A percentile compares a stretch with the other conserved stretches of the same genome.
These are phyloP conservation scores for Sebastes nivosus DNA, from an alignment of 2,797 vertebrate species.

Conservation along the genomic window DNA sequence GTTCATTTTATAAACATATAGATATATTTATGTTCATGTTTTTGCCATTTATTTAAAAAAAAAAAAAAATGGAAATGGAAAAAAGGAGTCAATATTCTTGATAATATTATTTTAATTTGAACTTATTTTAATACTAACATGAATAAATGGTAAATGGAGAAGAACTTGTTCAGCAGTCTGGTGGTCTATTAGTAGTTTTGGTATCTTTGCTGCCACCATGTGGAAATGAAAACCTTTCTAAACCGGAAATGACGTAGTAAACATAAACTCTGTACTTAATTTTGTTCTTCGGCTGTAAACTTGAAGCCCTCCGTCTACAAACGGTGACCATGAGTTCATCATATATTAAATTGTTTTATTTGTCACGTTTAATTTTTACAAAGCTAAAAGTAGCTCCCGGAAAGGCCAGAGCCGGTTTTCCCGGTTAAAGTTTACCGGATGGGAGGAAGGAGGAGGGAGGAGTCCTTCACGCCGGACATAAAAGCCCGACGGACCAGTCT, in stretches of 20 bases:
- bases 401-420: neutral
- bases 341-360: fast-evolving
- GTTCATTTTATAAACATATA: neutral
- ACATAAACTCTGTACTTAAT: neutral
- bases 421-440: neutral
- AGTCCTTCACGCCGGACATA: slow-evolving; percentile 36
- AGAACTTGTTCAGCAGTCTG: no score
- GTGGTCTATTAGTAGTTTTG: neutral
- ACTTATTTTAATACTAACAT: neutral
- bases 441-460: slow-evolving; percentile 72
- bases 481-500: neutral
- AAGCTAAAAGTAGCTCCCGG: fast-evolving
- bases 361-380: fast-evolving
- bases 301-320: fast-evolving
- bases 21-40: neutral
- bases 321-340: fast-evolving
- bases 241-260: neutral
- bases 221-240: neutral
- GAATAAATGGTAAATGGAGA: neutral
- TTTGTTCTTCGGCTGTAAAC: fast-evolving
- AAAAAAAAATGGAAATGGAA: neutral
- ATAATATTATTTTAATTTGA: neutral
- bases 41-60: neutral
- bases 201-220: slow-evolving; percentile 17
- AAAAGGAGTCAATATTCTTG: neutral